Evolutionary conservation across 92 coral and sea anemone genomes (phyloP), one percentile per base, ranked within the genome.

Genomic region (Porites cylindrica): DNA sequence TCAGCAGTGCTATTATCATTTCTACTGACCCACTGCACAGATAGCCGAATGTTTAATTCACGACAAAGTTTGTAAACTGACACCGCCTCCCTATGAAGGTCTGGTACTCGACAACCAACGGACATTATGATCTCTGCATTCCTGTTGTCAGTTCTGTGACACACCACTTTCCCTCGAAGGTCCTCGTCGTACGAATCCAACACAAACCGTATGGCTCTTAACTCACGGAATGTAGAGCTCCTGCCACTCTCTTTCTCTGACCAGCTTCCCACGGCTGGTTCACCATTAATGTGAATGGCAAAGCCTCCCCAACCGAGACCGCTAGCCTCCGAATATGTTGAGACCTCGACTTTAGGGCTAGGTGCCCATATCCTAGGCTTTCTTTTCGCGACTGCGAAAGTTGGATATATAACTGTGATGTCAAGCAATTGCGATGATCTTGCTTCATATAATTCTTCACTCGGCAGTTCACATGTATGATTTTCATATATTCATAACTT

Each of bases 171-270:
- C 21, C 91, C 89, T 32, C 65, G 66, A 75, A 92, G 89, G 21
- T 82, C 77, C 29, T 24, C 11, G 8, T 68, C 80, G 54, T 64
- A 81, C 21, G 93, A 82, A 56, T 75, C 84, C 86, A 92, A 26
- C 51, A 89, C 91, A 24, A 71, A 59, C 70, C 85, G 86, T 60
- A 88, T 78, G 38, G 90, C 96, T 73, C 91, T 85, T 17, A 90
- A 71, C 82, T 88, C 93, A 51, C 93, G 19, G 84, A 85, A 93
- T 66, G 96, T 90, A 60, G 96, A 93, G 84, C 96, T 90, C 76
- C 77, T 74, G 24, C 47, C 24, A 59, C 78, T 77, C 77, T 93
- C 91, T 26, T 77, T 78, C 72, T 29, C 80, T 16, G 82, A 85
- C 92, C 95, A 92, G 84, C 90, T 88, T 32, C 95, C 95, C 53